Evolutionary conservation across 2,113 vertebrate genomes (phyloP).

Genomic region (Rafetus swinhoei): DNA sequence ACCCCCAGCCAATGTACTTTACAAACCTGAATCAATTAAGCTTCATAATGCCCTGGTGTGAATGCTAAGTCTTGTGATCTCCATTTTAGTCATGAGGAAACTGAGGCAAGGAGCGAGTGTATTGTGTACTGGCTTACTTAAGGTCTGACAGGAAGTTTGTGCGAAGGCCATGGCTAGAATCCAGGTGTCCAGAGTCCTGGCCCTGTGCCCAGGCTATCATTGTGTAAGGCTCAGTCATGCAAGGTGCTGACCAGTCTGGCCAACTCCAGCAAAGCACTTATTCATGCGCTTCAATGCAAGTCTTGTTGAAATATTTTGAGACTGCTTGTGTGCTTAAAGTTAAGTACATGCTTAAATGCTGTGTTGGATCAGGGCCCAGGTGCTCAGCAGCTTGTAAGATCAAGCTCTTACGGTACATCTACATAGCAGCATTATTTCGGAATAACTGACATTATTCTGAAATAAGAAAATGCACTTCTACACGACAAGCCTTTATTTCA

Average conservation of each 20-base stretch:
- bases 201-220: background rate
- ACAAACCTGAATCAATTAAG: too few relatives aligned
- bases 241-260: background rate
- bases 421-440: too few relatives aligned
- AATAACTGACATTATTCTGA: too few relatives aligned
- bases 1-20: too few relatives aligned
- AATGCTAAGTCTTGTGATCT: background rate
- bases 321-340: accelerated
- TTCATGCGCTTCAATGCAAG: background rate
- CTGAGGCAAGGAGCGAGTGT: background rate
- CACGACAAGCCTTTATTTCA: too few relatives aligned
- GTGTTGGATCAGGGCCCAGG: background rate
- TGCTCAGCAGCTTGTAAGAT: background rate
- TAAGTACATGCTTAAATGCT: background rate
- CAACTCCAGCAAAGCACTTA: background rate
- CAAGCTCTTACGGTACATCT: background rate
- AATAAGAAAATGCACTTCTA: too few relatives aligned
- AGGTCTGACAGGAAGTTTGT: background rate
- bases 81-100: background rate
- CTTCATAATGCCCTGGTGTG: too few relatives aligned
- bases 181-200: background rate
- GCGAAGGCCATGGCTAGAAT: background rate
- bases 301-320: background rate
- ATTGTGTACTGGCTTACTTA: background rate
- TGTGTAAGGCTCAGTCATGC: too few relatives aligned